Percentiles rank a stretch among this genome's conserved stretches.
These are phyloP conservation scores for Conopomorpha cramerella DNA, from an alignment of 1,140 invertebrate genomes.

Conservation along the genomic window DNA sequence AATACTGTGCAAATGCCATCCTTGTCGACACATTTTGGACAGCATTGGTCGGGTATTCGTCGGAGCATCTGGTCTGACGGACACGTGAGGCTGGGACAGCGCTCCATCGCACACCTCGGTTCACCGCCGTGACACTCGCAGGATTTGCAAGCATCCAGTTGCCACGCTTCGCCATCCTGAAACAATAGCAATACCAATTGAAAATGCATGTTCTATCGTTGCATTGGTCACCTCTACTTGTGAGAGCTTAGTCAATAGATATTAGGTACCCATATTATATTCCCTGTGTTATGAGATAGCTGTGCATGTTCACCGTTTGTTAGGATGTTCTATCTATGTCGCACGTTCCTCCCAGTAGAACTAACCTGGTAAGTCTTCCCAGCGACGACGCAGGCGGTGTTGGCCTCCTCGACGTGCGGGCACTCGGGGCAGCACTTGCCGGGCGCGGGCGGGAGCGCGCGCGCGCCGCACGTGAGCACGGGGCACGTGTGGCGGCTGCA, in stretches of 20 bases:
- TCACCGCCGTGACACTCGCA: constrained; percentile 81
- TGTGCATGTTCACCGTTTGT: no score
- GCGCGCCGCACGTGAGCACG: constrained; percentile 76
- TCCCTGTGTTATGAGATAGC: no score
- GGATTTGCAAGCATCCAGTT: constrained; percentile 82
- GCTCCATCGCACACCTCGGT: constrained; percentile 77
- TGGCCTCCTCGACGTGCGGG: constrained; percentile 64
- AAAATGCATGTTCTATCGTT: no score
- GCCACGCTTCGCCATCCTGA: constrained; percentile 86
- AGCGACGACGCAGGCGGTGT: constrained; percentile 66
- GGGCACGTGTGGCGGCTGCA: constrained; percentile 82
- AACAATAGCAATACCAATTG: constrained; percentile 23
- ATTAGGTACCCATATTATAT: no score
- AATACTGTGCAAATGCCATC: constrained; percentile 91
- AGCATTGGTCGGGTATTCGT: constrained; percentile 79
- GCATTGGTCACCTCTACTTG: no score
- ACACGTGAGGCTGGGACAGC: constrained; percentile 73
- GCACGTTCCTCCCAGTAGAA: constrained; percentile 11
- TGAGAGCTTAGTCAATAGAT: no score
- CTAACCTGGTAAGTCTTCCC: constrained; percentile 70
- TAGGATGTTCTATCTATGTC: no score
- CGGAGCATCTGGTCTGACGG: constrained; percentile 73
- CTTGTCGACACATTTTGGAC: constrained; percentile 83
- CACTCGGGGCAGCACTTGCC: constrained; percentile 82
- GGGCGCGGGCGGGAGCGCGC: constrained; percentile 64